phyloP scores from a whole-genome alignment of 2,888 invertebrate species.

The Orthosia gracilis region DNA sequence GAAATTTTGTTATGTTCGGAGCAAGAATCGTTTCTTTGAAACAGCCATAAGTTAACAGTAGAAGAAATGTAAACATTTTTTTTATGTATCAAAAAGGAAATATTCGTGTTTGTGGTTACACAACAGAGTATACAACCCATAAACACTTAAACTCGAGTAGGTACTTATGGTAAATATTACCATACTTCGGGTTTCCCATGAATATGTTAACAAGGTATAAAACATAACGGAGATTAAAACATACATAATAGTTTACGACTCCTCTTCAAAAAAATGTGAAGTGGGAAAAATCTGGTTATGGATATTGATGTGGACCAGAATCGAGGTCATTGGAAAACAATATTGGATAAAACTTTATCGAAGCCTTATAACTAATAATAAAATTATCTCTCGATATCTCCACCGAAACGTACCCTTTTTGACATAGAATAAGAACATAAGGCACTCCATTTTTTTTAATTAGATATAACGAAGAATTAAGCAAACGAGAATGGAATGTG shows the following conservation, averaged over 20 bases:
- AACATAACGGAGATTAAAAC: neutral
- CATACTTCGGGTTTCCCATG: constrained; percentile 5
- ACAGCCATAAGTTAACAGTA: neutral
- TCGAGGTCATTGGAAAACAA: too few relatives aligned
- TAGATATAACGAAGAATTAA: neutral
- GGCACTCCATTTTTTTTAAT: too few relatives aligned
- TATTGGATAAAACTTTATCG: too few relatives aligned
- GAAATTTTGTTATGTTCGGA: neutral
- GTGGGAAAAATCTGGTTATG: neutral
- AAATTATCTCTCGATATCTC: too few relatives aligned
- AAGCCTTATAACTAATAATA: too few relatives aligned
- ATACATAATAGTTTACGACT: neutral
- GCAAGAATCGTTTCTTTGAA: neutral
- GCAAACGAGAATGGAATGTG: neutral
- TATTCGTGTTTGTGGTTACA: constrained; percentile 6
- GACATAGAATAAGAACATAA: too few relatives aligned
- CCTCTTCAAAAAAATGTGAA: neutral
- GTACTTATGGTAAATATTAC: constrained; percentile 37
- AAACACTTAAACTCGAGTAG: constrained; percentile 1
- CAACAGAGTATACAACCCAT: constrained; percentile 11
- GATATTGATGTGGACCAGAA: neutral
- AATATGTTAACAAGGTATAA: neutral
- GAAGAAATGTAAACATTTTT: constrained; percentile 24
- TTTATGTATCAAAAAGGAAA: neutral
- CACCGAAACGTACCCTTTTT: too few relatives aligned